Base-by-base conservation (phyloP, 2,888 invertebrate species). In the Dryobota labecula region DNA sequence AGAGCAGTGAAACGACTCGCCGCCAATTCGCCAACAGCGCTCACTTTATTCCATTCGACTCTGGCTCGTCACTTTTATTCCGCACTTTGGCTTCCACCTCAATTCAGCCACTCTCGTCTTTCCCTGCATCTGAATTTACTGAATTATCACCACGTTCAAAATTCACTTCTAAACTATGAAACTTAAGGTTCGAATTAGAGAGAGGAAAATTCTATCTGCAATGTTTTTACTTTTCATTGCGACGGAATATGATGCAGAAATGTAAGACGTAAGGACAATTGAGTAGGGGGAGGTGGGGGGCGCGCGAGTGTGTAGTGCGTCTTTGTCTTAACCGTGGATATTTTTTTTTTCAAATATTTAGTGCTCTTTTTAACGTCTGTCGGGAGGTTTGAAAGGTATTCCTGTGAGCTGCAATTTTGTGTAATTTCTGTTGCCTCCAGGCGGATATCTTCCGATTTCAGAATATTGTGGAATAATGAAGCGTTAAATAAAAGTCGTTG, bases 251-350 rank as follows among this genome's bases (percentile, higher is more conserved):
- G 95, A 95, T 94, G 94, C 92, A 94, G 94, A 93, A 94, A 94
- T 95, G 92, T 94, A 93, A 95, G 94, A 94, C 93, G 94, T 93
- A 92, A 94, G 92, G 94, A 95, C 95, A 94, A 94, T 95, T 93
- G 94, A 92, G 92, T 90, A 86, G 90, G 91, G 90, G 86, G n/a
- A n/a, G 51, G 18, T 24, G 65, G 60, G 30, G 73, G 78, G 89
- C 86, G 90, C 90, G 91, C 89, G 90, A 91, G 91, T 91, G 91
- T 93, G 92, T 90, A 90, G 90, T 88, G 90, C 88, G 88, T 89
- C 83, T 89, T 92, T 93, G 92, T 93, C 90, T 90, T 85, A 79
- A 83, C 84, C 78, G 86, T 85, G 86, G 86, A 87, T 87, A 87
- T 87, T 87, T 88, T 88, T 90, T 90, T 89, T 89, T 88, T 85